Conservation (phyloP, 2,113 vertebrate species). For the Galbula dea region DNA sequence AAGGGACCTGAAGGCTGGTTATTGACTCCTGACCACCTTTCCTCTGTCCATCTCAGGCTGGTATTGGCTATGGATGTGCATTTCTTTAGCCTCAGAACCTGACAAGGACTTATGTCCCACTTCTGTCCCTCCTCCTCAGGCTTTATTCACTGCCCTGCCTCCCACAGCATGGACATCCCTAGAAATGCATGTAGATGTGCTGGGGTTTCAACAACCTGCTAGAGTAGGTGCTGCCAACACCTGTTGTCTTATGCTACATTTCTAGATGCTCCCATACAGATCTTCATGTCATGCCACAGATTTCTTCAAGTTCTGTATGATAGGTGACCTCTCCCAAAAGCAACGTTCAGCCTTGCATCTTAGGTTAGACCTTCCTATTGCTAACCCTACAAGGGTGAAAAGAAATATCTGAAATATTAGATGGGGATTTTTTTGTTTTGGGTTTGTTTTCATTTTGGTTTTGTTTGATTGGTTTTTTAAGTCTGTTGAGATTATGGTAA, state of each 20-base stretch:
- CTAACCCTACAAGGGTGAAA: background rate
- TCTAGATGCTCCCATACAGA: background rate
- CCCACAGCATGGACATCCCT: fast-evolving
- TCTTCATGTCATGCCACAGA: no score
- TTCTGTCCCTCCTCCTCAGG: background rate
- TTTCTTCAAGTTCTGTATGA: background rate
- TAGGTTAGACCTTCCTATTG: background rate
- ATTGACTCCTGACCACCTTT: background rate
- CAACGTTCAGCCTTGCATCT: background rate
- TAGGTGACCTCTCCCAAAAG: background rate
- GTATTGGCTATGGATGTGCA: no score
- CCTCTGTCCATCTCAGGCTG: fast-evolving
- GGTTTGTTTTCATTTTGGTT: no score
- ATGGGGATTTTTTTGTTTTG: no score
- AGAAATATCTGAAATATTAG: background rate
- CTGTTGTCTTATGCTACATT: background rate
- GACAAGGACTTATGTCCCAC: background rate
- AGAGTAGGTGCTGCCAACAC: background rate
- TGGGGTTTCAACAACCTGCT: background rate
- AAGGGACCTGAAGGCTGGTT: background rate
- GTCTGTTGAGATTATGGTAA: background rate
- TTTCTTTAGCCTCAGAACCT: background rate
- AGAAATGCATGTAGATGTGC: fast-evolving
- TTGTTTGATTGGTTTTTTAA: no score
- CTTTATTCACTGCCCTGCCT: background rate